Evolutionary conservation across 2,113 vertebrate genomes (phyloP), one percentile per base, ranked within the genome.

Genomic region (Origma solitaria): DNA sequence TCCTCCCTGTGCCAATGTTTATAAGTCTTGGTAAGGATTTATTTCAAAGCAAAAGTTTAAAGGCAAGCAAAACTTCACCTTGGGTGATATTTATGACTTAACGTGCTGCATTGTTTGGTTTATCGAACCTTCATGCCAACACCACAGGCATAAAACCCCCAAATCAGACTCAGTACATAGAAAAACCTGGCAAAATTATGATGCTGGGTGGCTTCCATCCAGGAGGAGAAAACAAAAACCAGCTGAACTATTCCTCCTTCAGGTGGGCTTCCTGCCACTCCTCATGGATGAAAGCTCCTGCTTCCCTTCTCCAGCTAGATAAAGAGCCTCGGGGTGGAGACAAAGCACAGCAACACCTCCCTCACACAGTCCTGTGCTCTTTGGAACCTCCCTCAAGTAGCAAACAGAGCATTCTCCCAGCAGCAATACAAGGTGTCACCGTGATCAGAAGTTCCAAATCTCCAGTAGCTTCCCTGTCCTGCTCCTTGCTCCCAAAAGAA

Each of bases 11-110:
- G 60, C 23, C 80, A 83, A n/a, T n/a, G 44, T 91, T 92, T 93
- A 16, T 21, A 49, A 60, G 57, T 35, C 38, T 45, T 82, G 73
- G 56, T 77, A 87, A 64, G 51, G 44, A 58, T 71, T 95, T 64
- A 75, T n/a, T 94, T 91, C 53, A 82, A 87, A 93, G 57, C 38
- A 78, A 68, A 60, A 58, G 35, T 82, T 89, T 79, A 87, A 87
- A 9, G 2, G 35, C 31, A 66, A 93, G 70, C 60, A 83, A 73
- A 88, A 54, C 38, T 35, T 71, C n/a, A 64, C 40, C 24, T 78
- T 38, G 35, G 47, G 33, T 64, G 65, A 66, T 75, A 81, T 64
- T 86, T 91, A 71, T 60, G 22, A 51, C 61, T 58, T 89, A 38
- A n/a, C 1, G 0, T 44, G 30, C 30, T 54, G 15, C 40, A 24